Base-by-base conservation (phyloP, 2,888 invertebrate species). In the Kuschelorhynchus macadamiae region DNA sequence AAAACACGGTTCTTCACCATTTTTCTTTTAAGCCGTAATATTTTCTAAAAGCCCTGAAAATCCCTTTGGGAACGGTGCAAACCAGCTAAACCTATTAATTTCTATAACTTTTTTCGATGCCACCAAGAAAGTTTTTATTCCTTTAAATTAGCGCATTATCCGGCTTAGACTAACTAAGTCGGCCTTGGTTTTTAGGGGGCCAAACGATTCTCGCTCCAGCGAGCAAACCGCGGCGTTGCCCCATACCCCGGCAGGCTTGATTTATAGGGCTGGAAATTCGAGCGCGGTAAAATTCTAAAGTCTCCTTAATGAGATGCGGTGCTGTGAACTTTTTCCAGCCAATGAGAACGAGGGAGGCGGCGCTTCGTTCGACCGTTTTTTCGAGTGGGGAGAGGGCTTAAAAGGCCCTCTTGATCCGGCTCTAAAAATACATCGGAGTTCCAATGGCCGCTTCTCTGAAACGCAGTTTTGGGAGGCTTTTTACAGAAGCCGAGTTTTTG, bases 271-370 rank as follows among this genome's bases (percentile, higher is more conserved):
- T 78, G 56, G 70, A 81, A 82, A 80, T 79, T 81, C 81, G 79
- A 77, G 77, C 77, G 78, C 78, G 77, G 79, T 81, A 82, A 83
- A 83, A 82, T 80, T 80, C 80, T 79, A 79, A 81, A 81, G 81
- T 80, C 81, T 81, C 81, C 82, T 81, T 83, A 83, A 83, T 83
- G 83, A 83, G 81, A 83, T 83, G 83, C 81, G 79, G 81, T 76
- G 78, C 80, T 75, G 77, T 76, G 76, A 81, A 83, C 81, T 83
- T 83, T 83, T 83, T 81, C 81, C 82, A 71, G 74, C 83, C 83
- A 83, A 83, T 83, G 76, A 56, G 79, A 74, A 75, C 62, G 65
- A 73, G 73, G 60, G 62, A 80, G 82, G 81, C 80, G 81, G 77
- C 70, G 77, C 80, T 72, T 71, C 70, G 71, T 72, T 75, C 72